phyloP scores from a whole-genome alignment of 2,888 invertebrate genomes.

The Drosophila rubida region DNA sequence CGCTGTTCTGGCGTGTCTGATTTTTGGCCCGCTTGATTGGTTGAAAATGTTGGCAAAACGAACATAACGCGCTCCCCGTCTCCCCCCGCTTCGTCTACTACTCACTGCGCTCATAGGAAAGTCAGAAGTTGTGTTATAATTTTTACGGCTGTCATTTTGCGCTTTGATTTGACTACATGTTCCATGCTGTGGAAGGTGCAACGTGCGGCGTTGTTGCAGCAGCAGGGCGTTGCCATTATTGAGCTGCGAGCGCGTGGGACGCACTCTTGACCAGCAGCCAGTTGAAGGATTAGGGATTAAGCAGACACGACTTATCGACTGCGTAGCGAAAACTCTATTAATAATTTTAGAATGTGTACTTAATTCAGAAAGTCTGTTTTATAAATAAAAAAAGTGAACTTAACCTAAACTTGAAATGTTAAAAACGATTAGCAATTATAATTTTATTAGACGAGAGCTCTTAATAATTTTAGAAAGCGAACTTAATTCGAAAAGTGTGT shows the following conservation, averaged over 20 bases:
- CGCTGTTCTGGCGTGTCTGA: conserved; percentile 54
- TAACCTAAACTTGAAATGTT: too few relatives aligned
- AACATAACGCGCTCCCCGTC: conserved; percentile 22
- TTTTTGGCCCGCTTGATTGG: conserved; percentile 75
- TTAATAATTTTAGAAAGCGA: too few relatives aligned
- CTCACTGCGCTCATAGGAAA: conserved; percentile 3
- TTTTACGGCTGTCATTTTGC: conserved; percentile 72
- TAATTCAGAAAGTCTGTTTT: too few relatives aligned
- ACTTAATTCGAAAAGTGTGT: too few relatives aligned
- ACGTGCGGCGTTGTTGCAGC: conserved; percentile 36
- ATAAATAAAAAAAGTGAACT: too few relatives aligned
- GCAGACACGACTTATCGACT: not conserved
- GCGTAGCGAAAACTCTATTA: too few relatives aligned
- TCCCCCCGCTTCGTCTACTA: not conserved
- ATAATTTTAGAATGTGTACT: too few relatives aligned
- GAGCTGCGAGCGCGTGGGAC: conserved; percentile 19
- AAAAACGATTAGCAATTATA: too few relatives aligned
- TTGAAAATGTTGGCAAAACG: conserved; percentile 68
- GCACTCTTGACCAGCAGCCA: not conserved
- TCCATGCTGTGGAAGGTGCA: conserved; percentile 19
- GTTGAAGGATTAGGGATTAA: not conserved
- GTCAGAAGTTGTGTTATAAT: conserved; percentile 74
- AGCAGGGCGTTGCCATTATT: conserved; percentile 50
- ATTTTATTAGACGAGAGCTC: too few relatives aligned
- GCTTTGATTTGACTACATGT: conserved; percentile 59